These are phyloP conservation scores for Phalloptychus januarius DNA, from an alignment of 2,797 vertebrate genomes.

Conservation along the genomic window DNA sequence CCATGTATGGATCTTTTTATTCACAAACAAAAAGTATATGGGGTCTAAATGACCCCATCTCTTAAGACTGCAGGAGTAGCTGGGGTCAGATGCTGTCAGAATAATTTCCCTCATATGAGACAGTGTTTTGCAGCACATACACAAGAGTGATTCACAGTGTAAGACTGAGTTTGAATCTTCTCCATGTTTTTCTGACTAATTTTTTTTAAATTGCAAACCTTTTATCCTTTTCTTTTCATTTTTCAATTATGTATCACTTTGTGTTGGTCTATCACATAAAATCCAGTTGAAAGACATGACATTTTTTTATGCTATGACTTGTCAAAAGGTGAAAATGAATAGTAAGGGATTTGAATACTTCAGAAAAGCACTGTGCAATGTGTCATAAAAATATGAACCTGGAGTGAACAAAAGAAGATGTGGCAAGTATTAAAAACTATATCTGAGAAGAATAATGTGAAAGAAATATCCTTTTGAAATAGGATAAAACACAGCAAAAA, in stretches of 20 bases:
- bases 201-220: background rate
- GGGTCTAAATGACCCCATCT: no score
- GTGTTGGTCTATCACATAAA: background rate
- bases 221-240: background rate
- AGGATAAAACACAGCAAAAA: background rate
- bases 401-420: background rate
- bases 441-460: background rate
- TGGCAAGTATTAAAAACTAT: background rate
- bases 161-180: background rate
- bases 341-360: background rate
- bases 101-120: background rate
- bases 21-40: no score
- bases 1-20: no score
- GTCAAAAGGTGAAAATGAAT: background rate
- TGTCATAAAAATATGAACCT: background rate
- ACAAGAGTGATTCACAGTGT: no score
- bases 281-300: background rate
- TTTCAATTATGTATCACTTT: background rate
- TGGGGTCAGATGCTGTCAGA: slow-evolving; percentile 20
- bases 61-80: slow-evolving; percentile 33
- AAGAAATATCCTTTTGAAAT: background rate
- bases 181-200: background rate
- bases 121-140: no score
- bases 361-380: background rate
- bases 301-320: background rate